Evolutionary conservation across 1,140 invertebrate genomes (phyloP).

Genomic region (Laupala kohalensis): DNA sequence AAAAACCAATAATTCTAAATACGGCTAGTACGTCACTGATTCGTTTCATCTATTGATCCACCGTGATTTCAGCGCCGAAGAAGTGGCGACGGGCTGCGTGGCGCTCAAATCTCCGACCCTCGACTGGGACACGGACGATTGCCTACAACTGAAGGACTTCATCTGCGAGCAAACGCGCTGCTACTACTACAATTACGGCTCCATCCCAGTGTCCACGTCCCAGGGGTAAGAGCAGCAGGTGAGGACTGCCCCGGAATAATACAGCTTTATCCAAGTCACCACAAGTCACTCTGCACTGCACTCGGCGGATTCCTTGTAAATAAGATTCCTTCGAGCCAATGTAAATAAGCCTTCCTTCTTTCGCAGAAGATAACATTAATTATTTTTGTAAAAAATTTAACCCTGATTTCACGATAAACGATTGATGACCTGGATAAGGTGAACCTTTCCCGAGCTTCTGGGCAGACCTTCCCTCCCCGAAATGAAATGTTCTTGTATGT

Average conservation of each 20-base stretch:
- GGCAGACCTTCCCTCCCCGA: too few species aligned
- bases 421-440: background rate
- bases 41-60: too few species aligned
- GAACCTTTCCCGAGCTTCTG: background rate
- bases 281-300: background rate
- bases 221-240: constrained; percentile 77
- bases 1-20: too few species aligned
- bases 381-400: too few species aligned
- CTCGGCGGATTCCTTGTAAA: background rate
- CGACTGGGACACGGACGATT: constrained; percentile 67
- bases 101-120: constrained; percentile 57
- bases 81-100: constrained; percentile 55
- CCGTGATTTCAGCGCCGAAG: background rate
- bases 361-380: too few species aligned
- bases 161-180: constrained; percentile 79
- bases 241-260: background rate
- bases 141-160: constrained; percentile 69
- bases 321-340: background rate
- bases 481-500: too few species aligned
- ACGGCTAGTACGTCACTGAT: too few species aligned
- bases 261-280: background rate
- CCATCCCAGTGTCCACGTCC: constrained; percentile 70
- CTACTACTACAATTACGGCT: constrained; percentile 82
- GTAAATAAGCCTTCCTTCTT: too few species aligned
- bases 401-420: background rate